phyloP scores from a whole-genome alignment of 2,888 invertebrate species.

The Hofmannophila pseudospretella region DNA sequence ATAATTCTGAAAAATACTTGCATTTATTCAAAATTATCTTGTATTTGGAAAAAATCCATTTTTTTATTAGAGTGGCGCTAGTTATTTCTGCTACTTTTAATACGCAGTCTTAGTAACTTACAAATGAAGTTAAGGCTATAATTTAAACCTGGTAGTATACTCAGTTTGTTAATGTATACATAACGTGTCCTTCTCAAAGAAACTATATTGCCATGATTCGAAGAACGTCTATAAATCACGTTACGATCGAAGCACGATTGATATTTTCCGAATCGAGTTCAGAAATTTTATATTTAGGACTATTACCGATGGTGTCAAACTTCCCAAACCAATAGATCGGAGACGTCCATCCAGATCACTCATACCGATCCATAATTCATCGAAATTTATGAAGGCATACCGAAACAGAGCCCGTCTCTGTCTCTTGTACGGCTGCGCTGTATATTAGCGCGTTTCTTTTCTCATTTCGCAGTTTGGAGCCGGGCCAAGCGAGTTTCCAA shows the following conservation, averaged over 20 bases:
- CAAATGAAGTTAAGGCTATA: too few species aligned
- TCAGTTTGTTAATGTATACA: too few species aligned
- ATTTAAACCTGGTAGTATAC: too few species aligned
- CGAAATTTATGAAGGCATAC: slow-evolving; percentile 61
- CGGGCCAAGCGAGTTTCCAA: slow-evolving; percentile 77
- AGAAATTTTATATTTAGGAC: slow-evolving; percentile 56
- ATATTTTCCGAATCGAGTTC: slow-evolving; percentile 30
- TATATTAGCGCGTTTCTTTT: slow-evolving; percentile 73
- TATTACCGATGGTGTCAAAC: slow-evolving; percentile 63
- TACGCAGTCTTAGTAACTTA: too few species aligned
- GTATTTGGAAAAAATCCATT: too few species aligned
- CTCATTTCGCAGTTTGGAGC: slow-evolving; percentile 78
- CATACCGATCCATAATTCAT: slow-evolving; percentile 61
- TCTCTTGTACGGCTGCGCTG: slow-evolving; percentile 60
- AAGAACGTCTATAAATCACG: slow-evolving; percentile 21
- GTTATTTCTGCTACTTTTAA: too few species aligned
- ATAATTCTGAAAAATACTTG: too few species aligned
- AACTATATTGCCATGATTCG: slow-evolving; percentile 1
- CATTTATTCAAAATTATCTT: too few species aligned
- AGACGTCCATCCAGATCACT: slow-evolving; percentile 66
- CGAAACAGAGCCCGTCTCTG: slow-evolving; percentile 62
- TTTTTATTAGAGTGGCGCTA: too few species aligned
- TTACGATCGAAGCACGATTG: slow-evolving; percentile 30
- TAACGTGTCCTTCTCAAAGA: too few species aligned
- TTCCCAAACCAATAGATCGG: slow-evolving; percentile 61